phyloP scores from a whole-genome alignment of 1,140 invertebrate species.

The Drosophila repletoides region DNA sequence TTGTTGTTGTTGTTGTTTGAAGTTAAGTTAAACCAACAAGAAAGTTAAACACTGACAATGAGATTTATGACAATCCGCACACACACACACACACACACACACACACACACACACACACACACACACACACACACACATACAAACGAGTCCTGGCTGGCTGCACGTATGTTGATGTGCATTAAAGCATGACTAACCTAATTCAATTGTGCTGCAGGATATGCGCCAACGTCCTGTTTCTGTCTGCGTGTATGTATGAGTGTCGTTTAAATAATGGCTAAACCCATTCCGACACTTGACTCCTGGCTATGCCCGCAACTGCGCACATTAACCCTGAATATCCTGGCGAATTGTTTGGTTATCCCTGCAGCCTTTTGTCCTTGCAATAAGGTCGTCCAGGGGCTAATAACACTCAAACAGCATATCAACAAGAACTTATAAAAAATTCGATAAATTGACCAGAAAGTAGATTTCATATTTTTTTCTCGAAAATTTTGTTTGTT shows the following conservation, averaged over 20 bases:
- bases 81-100: slow-evolving; percentile 25
- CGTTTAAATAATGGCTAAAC: slow-evolving; percentile 67
- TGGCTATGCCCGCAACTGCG: slow-evolving; percentile 34
- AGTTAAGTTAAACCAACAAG: slow-evolving; percentile 78
- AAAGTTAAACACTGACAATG: slow-evolving; percentile 80
- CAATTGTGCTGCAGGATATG: slow-evolving; percentile 79
- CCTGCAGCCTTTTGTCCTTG: slow-evolving; percentile 4
- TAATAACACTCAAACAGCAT: too few relatives aligned
- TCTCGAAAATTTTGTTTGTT: too few relatives aligned
- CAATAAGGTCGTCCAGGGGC: background rate
- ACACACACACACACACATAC: slow-evolving; percentile 1
- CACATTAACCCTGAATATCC: slow-evolving; percentile 44
- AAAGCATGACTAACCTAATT: slow-evolving; percentile 81
- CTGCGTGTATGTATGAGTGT: slow-evolving; percentile 29
- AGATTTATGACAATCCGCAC: slow-evolving; percentile 67
- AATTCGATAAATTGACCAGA: too few relatives aligned
- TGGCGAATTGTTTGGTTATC: slow-evolving; percentile 5
- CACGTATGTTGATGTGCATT: slow-evolving; percentile 79
- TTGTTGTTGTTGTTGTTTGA: slow-evolving; percentile 56
- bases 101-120: slow-evolving; percentile 6
- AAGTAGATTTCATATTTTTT: too few relatives aligned
- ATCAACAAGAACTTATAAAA: too few relatives aligned
- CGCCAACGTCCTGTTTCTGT: slow-evolving; percentile 41
- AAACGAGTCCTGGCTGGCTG: slow-evolving; percentile 62
- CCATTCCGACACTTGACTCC: slow-evolving; percentile 50